Conservation (phyloP, 2,797 vertebrate species). For the Delichon dasypus region DNA sequence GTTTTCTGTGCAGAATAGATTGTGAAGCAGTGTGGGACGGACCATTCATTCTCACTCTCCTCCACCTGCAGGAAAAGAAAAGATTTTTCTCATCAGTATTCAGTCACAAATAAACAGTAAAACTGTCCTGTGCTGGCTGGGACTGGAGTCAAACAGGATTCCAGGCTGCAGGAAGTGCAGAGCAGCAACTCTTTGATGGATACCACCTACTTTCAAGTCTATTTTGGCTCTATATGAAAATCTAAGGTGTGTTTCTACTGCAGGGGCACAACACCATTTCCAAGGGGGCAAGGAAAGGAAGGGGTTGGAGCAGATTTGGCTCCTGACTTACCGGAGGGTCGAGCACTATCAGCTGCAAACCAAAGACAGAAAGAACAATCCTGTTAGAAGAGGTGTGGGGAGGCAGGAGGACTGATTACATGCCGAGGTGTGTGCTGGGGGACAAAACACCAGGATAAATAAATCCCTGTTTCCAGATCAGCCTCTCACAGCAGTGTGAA, state of each 20-base stretch:
- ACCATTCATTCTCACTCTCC: constrained; percentile 88
- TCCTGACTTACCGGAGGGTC: constrained; percentile 91
- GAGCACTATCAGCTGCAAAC: constrained; percentile 93
- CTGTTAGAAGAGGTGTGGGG: neutral
- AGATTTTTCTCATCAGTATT: neutral
- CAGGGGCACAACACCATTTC: neutral
- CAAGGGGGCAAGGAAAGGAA: neutral
- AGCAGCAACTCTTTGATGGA: neutral
- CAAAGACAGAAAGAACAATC: constrained; percentile 75
- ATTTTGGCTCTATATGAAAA: neutral
- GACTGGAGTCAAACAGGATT: neutral
- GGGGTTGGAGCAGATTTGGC: neutral
- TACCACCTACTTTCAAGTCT: neutral
- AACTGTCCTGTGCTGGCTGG: neutral
- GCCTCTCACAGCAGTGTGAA: neutral
- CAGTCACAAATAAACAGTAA: neutral
- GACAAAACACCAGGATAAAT: neutral
- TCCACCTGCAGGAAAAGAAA: constrained; percentile 80
- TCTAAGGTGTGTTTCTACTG: neutral
- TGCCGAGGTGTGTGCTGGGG: neutral
- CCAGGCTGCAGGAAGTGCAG: neutral
- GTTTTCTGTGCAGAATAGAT: constrained; percentile 94
- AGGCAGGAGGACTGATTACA: neutral
- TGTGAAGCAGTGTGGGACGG: constrained; percentile 93
- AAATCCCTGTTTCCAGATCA: neutral